These are phyloP conservation scores for Drosophila ogumai DNA, from an alignment of 1,140 invertebrate species.

Conservation along the genomic window DNA sequence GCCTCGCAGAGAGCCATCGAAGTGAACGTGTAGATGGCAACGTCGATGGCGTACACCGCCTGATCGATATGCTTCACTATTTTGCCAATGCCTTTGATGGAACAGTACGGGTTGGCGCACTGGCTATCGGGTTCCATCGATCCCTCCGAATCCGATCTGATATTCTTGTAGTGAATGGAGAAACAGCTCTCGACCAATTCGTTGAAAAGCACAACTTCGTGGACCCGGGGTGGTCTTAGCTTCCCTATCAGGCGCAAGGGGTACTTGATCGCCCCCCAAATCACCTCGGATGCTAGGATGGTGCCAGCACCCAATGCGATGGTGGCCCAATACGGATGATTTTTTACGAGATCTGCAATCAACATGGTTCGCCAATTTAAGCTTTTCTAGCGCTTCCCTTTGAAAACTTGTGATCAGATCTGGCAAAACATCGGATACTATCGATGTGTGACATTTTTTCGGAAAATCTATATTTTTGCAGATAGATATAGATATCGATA, in stretches of 20 bases:
- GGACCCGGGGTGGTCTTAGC: neutral
- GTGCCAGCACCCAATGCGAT: neutral
- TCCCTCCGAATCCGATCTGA: no score
- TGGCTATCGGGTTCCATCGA: rapidly evolving
- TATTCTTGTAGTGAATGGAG: neutral
- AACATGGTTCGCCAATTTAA: constrained; percentile 1
- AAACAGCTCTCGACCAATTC: constrained; percentile 29
- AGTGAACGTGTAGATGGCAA: constrained; percentile 74
- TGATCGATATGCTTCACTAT: constrained; percentile 51
- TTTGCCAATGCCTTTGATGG: constrained; percentile 11
- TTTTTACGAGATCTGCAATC: constrained; percentile 7
- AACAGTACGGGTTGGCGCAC: constrained; percentile 54
- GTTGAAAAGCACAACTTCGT: constrained; percentile 59
- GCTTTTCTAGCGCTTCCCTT: constrained; percentile 14
- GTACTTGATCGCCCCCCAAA: neutral
- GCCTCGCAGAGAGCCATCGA: constrained; percentile 16
- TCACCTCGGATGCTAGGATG: neutral
- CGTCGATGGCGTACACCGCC: constrained; percentile 66
- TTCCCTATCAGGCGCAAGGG: neutral
- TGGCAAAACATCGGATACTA: no score
- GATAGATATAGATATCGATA: no score
- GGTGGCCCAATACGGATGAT: neutral
- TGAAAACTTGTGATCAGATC: no score
- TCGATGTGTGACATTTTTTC: no score
- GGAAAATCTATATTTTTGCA: no score